Conservation (phyloP, 1,140 invertebrate species). For the Calephelis virginiensis region DNA sequence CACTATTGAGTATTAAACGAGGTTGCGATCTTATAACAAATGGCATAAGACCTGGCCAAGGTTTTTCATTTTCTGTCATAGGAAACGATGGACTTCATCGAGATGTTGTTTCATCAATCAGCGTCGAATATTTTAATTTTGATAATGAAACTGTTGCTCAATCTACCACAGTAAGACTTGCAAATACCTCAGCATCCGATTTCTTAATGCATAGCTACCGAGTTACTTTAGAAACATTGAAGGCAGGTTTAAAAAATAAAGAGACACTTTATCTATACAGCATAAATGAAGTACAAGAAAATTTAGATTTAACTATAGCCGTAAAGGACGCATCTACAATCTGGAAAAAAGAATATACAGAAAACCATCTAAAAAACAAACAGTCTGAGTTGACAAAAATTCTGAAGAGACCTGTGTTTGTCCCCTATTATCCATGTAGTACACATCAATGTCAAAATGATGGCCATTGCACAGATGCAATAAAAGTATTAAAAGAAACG, state of each 20-base stretch:
- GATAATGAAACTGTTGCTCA: slow-evolving; percentile 90
- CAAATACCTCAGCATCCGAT: slow-evolving; percentile 84
- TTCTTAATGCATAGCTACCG: slow-evolving; percentile 89
- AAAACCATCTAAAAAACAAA: slow-evolving; percentile 82
- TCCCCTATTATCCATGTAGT: slow-evolving; percentile 88
- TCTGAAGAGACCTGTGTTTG: slow-evolving; percentile 77
- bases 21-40: slow-evolving; percentile 89
- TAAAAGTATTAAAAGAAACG: slow-evolving; percentile 84
- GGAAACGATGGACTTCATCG: slow-evolving; percentile 94
- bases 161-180: slow-evolving; percentile 87
- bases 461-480: slow-evolving; percentile 86
- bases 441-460: slow-evolving; percentile 85
- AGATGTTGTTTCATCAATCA: slow-evolving; percentile 90
- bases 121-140: slow-evolving; percentile 89
- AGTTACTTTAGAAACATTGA: slow-evolving; percentile 85
- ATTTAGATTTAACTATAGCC: slow-evolving; percentile 86
- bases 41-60: slow-evolving; percentile 83
- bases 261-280: slow-evolving; percentile 86
- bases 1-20: slow-evolving; percentile 85
- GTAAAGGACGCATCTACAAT: slow-evolving; percentile 79
- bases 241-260: slow-evolving; percentile 80
- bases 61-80: slow-evolving; percentile 87
- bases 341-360: slow-evolving; percentile 80
- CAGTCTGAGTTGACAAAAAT: slow-evolving; percentile 81
- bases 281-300: slow-evolving; percentile 82